Evolutionary conservation across 2,797 vertebrate genomes (phyloP), one percentile per base, ranked within the genome.

Genomic region (Melopsittacus undulatus): DNA sequence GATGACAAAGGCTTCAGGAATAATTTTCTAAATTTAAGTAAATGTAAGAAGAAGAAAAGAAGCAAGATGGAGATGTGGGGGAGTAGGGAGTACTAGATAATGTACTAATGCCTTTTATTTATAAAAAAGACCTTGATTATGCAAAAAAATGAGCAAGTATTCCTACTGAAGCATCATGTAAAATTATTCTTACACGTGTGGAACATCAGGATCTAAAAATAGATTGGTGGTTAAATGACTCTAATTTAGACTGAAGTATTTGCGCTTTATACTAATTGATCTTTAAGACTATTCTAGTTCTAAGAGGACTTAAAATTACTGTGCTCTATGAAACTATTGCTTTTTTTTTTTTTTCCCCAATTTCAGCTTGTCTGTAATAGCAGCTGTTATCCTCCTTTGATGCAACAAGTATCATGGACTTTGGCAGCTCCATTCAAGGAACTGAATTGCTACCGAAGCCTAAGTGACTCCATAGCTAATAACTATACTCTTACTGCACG

Each of bases 381-480:
- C 81, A 97, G 94, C 45, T 68, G 73, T 51, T 97, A 98, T 42
- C 99, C 99, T 7, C 98, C 98, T 48, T 97, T 99, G 91, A 98
- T 99, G 97, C 99, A 99, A 92, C 66, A 38, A 51, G 91, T 79
- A 3, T 98, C 98, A 2, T 96, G 98, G 98, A 99, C 97, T 32
- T 88, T 97, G 88, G 98, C 98, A 13, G 98, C 95, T 75, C 99
- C 99, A 1, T 99, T 98, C 96, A 99, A 99, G 96, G 99, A 99
- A 42, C 98, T 97, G 51, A 62, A 49, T 23, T 90, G 97, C 87
- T 94, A 97, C 89, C 97, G 98, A 36, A 98, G 97, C 70, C 98
- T 98, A 5, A 98, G 98, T 74, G 98, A 99, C 86, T 98, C 98
- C 74, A 99, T 99, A 73, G 99, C 97, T 86, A 99, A 98, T 96